phyloP scores from a whole-genome alignment of 92 coral and sea anemone species.

The Epizoanthus scotinus region DNA sequence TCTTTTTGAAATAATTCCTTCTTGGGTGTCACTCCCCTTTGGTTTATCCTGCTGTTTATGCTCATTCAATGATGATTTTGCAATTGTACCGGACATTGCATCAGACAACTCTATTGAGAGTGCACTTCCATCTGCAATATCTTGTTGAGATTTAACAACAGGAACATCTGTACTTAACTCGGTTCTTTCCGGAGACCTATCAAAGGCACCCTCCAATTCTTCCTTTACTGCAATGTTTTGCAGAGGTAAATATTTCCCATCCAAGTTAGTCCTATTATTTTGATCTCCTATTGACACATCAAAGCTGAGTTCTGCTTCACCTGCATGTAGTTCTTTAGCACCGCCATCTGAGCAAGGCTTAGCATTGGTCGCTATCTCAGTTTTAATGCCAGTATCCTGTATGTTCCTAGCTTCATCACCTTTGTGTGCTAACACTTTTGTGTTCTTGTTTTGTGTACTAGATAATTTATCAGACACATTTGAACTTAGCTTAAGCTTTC shows the following conservation, averaged over 20 bases:
- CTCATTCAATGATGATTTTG: not conserved
- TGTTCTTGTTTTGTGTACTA: slow-evolving; percentile 10
- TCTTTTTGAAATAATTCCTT: not conserved
- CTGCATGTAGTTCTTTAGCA: not conserved
- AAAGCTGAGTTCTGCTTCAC: not conserved
- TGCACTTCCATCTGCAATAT: slow-evolving; percentile 30
- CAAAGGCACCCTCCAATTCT: not conserved
- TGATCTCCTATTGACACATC: not conserved
- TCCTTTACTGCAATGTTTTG: not conserved
- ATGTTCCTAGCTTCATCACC: not conserved
- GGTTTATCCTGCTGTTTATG: not conserved
- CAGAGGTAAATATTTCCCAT: no score
- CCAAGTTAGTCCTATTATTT: not conserved
- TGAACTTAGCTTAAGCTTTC: not conserved
- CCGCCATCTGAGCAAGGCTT: not conserved
- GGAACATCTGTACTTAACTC: no score
- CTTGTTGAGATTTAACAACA: not conserved
- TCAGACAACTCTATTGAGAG: slow-evolving; percentile 24
- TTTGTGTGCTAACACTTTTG: not conserved
- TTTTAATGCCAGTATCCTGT: not conserved
- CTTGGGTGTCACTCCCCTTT: not conserved
- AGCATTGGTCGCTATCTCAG: not conserved
- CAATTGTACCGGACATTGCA: slow-evolving; percentile 1
- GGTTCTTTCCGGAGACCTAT: not conserved
- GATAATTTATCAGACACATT: not conserved